These are phyloP conservation scores for Dryocosmus kuriphilus DNA, from an alignment of 2,888 invertebrate species.

Conservation along the genomic window DNA sequence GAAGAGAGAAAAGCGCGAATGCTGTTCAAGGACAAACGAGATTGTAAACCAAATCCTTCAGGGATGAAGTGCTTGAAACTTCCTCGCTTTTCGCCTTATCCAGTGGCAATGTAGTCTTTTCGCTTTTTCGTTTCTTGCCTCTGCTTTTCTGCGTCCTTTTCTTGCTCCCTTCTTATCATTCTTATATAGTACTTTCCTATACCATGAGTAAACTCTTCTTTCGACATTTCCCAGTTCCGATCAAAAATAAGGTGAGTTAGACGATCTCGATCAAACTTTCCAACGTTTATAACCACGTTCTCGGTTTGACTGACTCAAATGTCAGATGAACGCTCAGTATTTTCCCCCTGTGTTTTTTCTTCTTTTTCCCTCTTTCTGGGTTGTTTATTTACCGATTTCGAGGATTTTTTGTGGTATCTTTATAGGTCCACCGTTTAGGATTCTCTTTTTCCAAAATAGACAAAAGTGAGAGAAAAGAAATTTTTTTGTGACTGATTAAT, in stretches of 20 bases:
- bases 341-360: not conserved
- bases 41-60: constrained; percentile 43
- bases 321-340: not conserved
- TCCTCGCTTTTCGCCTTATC: constrained; percentile 35
- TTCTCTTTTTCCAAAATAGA: too few species aligned
- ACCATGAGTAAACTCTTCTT: constrained; percentile 14
- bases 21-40: constrained; percentile 42
- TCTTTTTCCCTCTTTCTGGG: not conserved
- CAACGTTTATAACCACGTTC: not conserved
- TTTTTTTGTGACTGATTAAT: too few species aligned
- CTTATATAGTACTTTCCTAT: constrained; percentile 26
- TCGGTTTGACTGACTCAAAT: not conserved
- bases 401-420: not conserved
- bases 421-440: too few species aligned
- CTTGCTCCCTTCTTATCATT: constrained; percentile 20
- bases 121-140: constrained; percentile 34
- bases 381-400: not conserved
- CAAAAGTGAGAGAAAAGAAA: too few species aligned
- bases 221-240: not conserved
- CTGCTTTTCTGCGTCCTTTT: constrained; percentile 39
- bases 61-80: constrained; percentile 40
- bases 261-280: constrained; percentile 23
- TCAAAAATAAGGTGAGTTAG: constrained; percentile 20
- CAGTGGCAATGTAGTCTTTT: constrained; percentile 3
- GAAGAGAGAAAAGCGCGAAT: constrained; percentile 36